Percentiles rank a stretch among this genome's conserved stretches.
These are phyloP conservation scores for Aphodius granarius DNA, from an alignment of 2,888 invertebrate species.

Conservation along the genomic window DNA sequence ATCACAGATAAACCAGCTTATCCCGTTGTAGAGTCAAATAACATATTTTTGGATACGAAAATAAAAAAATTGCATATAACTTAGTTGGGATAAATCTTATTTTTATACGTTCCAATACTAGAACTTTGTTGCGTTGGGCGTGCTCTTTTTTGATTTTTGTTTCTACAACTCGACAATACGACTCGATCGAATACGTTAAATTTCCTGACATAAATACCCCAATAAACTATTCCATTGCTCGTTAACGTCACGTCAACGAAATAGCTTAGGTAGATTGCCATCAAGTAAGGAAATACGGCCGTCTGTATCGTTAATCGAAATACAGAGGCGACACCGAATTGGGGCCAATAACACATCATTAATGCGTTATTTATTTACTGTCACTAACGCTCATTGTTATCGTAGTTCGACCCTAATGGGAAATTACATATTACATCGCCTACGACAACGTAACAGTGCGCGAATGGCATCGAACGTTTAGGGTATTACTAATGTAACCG, in stretches of 20 bases:
- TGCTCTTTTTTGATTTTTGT: too few species aligned
- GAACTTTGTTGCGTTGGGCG: too few species aligned
- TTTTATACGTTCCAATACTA: too few species aligned
- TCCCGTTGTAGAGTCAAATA: too few species aligned
- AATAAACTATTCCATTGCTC: neutral
- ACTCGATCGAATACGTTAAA: neutral
- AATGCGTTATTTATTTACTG: neutral
- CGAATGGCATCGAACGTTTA: slow-evolving; percentile 13
- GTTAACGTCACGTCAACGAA: neutral
- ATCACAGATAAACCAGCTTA: neutral
- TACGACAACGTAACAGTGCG: neutral
- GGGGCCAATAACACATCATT: neutral
- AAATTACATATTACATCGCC: slow-evolving; percentile 11
- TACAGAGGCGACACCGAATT: neutral
- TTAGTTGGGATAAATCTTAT: too few species aligned
- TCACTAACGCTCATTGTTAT: slow-evolving; percentile 8
- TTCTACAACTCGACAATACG: too few species aligned
- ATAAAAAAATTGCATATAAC: too few species aligned
- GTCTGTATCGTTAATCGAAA: neutral
- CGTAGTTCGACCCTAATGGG: slow-evolving; percentile 8
- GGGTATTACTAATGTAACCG: slow-evolving; percentile 12
- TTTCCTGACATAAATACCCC: neutral
- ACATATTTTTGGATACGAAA: too few species aligned
- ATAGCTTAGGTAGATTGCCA: neutral
- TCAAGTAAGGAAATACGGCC: neutral